Evolutionary conservation across 1,140 invertebrate genomes (phyloP).

Genomic region (Sitobion miscanthi): DNA sequence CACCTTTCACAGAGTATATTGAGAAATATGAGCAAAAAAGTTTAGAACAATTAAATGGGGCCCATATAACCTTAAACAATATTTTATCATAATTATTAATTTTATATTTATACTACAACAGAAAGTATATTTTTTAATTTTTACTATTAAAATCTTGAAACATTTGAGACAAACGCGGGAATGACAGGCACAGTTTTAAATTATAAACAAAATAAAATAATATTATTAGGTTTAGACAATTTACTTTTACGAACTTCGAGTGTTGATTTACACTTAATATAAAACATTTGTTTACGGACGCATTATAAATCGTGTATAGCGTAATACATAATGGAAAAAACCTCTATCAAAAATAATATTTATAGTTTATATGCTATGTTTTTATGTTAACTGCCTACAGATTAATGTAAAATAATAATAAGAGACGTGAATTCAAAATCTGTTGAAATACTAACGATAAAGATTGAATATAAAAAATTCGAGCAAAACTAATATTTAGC

Average conservation of each 20-base stretch:
- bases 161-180: background rate
- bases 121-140: background rate
- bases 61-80: constrained; percentile 16
- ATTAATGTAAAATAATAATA: background rate
- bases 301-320: background rate
- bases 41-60: constrained; percentile 30
- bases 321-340: background rate
- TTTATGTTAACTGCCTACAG: background rate
- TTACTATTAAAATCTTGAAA: background rate
- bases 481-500: background rate
- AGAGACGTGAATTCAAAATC: background rate
- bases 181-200: background rate
- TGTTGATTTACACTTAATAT: background rate
- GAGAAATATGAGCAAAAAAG: constrained; percentile 49
- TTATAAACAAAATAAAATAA: background rate
- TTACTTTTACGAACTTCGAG: background rate
- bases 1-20: constrained; percentile 46
- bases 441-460: background rate
- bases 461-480: background rate
- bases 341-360: too few relatives aligned
- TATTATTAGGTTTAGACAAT: background rate
- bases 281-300: background rate
- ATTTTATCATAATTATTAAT: background rate
- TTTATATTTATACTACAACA: background rate
- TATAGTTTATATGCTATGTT: background rate